These are phyloP conservation scores for Gopherus evgoodei DNA, from an alignment of 2,113 vertebrate genomes.

Conservation along the genomic window DNA sequence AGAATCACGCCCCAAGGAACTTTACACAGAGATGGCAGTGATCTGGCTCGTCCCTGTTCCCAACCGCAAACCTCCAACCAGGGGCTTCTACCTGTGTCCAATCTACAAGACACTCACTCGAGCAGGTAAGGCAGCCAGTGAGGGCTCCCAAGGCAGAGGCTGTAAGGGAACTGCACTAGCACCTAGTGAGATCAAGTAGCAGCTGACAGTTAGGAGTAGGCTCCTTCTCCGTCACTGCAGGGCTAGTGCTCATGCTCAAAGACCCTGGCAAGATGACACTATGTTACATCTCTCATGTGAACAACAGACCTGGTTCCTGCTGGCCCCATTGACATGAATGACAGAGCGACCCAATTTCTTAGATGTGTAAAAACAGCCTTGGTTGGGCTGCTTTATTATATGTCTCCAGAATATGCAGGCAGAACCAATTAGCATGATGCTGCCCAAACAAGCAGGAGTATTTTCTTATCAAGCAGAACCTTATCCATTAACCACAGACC, in stretches of 20 bases:
- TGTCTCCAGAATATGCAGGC: no score
- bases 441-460: neutral
- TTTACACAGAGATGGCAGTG: slow-evolving; percentile 90
- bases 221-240: neutral
- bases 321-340: neutral
- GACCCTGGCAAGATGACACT: neutral
- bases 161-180: neutral
- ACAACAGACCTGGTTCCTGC: neutral
- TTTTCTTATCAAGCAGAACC: neutral
- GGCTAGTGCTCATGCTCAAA: neutral
- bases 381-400: neutral
- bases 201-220: neutral
- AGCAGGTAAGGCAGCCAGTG: slow-evolving; percentile 80
- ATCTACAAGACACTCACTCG: slow-evolving; percentile 93
- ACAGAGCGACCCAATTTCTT: neutral
- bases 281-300: neutral
- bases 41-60: slow-evolving; percentile 87
- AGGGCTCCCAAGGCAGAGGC: neutral
- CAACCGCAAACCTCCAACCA: slow-evolving; percentile 75
- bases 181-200: neutral
- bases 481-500: neutral
- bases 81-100: slow-evolving; percentile 87
- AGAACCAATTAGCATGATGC: fast-evolving
- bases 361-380: neutral
- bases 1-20: slow-evolving; percentile 88